These are phyloP conservation scores for Vulpes lagopus DNA, from an alignment of 2,113 vertebrate species.

Conservation along the genomic window DNA sequence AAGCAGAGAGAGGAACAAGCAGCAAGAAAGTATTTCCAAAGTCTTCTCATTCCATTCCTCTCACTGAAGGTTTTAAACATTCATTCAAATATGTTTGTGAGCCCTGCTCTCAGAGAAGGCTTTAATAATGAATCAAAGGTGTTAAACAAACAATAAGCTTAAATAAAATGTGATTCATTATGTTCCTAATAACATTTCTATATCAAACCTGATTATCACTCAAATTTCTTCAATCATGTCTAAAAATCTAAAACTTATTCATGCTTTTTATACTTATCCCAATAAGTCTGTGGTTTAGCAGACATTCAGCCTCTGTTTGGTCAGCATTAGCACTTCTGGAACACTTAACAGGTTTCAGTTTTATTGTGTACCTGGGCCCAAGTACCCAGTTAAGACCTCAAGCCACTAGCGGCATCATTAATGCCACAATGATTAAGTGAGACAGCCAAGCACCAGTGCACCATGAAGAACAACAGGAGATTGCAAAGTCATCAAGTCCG, in stretches of 20 bases:
- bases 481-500: slow-evolving; percentile 79
- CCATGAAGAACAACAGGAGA: slow-evolving; percentile 71
- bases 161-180: background rate
- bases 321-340: slow-evolving; percentile 22
- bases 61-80: background rate
- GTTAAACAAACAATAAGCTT: background rate
- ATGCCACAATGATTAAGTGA: slow-evolving; percentile 79
- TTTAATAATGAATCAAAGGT: background rate
- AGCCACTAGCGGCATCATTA: slow-evolving; percentile 76
- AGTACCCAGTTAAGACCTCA: slow-evolving; percentile 72
- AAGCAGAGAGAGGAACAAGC: background rate
- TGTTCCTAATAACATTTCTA: background rate
- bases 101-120: background rate
- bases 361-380: slow-evolving; percentile 28
- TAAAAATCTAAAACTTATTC: background rate
- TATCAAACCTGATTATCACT: background rate
- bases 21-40: background rate
- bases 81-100: background rate
- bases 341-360: slow-evolving; percentile 33
- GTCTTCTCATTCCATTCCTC: background rate
- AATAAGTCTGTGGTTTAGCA: background rate
- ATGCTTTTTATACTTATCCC: slow-evolving; percentile 22
- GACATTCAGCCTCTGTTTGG: background rate
- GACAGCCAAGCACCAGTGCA: slow-evolving; percentile 69
- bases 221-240: slow-evolving; percentile 3